Evolutionary conservation across 2,113 vertebrate species (phyloP).

Genomic region (Micronisus gabar): DNA sequence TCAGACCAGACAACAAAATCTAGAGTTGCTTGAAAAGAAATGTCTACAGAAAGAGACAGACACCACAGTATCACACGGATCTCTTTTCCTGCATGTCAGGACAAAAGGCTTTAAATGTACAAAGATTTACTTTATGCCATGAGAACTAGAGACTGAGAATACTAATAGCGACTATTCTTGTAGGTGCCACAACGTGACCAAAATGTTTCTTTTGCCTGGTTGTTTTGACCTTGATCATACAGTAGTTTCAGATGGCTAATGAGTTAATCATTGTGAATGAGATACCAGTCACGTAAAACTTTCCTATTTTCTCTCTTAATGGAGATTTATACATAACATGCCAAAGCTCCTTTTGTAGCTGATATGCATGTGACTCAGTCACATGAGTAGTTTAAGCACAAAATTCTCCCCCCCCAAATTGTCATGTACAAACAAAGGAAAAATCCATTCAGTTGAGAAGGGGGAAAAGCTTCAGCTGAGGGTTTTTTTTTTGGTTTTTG

Average conservation of each 20-base stretch:
- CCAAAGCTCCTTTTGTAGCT: constrained; percentile 54
- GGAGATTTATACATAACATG: constrained; percentile 39
- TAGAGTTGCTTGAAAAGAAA: background rate
- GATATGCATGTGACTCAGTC: constrained; percentile 25
- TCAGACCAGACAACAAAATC: background rate
- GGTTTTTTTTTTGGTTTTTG: background rate
- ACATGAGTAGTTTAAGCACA: constrained; percentile 52
- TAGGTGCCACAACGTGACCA: background rate
- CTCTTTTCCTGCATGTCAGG: background rate
- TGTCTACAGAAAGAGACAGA: background rate
- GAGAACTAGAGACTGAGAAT: background rate
- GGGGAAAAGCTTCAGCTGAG: constrained; percentile 13
- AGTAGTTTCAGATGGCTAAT: background rate
- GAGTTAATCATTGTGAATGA: constrained; percentile 47
- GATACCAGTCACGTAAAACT: constrained; percentile 51
- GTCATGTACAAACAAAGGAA: constrained; percentile 41
- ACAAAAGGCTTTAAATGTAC: background rate
- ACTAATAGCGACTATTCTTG: background rate
- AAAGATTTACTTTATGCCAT: background rate
- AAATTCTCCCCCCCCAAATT: constrained; percentile 14
- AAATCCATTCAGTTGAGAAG: constrained; percentile 33
- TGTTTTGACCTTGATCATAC: background rate
- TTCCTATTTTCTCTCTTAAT: constrained; percentile 45
- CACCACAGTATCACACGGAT: accelerated
- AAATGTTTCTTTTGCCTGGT: background rate